Evolutionary conservation across 1,140 invertebrate genomes (phyloP), one percentile per base, ranked within the genome.

Genomic region (Trinorchestia longiramus): DNA sequence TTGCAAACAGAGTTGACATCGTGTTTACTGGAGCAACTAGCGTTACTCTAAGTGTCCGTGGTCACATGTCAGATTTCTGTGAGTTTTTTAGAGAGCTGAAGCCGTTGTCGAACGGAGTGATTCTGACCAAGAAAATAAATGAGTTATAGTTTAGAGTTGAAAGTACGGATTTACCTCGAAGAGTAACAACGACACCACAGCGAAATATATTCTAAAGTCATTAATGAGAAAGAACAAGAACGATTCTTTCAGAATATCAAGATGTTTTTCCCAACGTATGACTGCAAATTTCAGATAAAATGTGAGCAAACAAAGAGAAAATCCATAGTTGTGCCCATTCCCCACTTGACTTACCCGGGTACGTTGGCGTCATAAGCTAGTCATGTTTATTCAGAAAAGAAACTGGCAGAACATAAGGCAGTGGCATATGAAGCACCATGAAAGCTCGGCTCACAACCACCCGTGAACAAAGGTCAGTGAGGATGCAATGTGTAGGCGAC

Each of bases 301-400:
- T 77, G 36, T 19, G 3, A 77, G 15, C 8, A 36, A 19, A 36
- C 62, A 77, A 77, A 77, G 15, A 77, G 11, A 77, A 77, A 36
- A 77, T 77, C 62, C 62, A 19, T 11, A 15, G 28, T 23, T 77
- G 15, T 77, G 28, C 62, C 62, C 62, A 11, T 1, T 36, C 8
- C 15, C 62, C 3, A 3, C 62, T 36, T 77, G 28, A 28, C 62
- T 77, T 77, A 36, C 62, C 28, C 62, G 62, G 62, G 62, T 77
- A 1, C 62, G 11, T 77, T 77, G 28, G 15, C 62, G 62, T 77
- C 62, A 77, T 77, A 77, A 77, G 36, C 62, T 77, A 28, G 11
- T 77, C 62, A 77, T 77, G 36, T 77, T 77, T 77, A 77, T 77
- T 77, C 62, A 77, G 62, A 77, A 77, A 77, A 77, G 62, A 77